Conservation (phyloP, 1,140 invertebrate genomes). For the Camponotus floridanus region DNA sequence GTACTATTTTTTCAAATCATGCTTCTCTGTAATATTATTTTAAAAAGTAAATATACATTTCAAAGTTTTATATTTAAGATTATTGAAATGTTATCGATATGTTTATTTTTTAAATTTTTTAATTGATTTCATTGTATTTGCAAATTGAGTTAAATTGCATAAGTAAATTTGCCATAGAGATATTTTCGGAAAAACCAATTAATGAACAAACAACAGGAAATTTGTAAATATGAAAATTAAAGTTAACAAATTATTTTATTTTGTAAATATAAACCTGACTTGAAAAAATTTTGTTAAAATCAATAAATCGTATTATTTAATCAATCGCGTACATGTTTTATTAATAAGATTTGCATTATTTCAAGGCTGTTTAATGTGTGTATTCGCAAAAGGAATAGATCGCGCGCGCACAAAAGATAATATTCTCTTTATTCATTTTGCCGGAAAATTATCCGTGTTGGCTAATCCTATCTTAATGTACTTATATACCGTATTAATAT, state of each 20-base stretch:
- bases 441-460: background rate
- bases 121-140: background rate
- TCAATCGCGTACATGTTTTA: background rate
- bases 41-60: background rate
- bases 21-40: background rate
- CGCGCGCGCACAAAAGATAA: too few species aligned
- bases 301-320: background rate
- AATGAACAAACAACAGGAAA: background rate
- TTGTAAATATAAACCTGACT: too few species aligned
- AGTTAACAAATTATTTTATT: too few species aligned
- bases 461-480: background rate
- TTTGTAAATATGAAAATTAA: background rate
- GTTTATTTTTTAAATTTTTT: background rate
- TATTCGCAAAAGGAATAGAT: background rate
- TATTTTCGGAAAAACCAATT: background rate
- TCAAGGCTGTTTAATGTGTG: background rate
- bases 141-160: too few species aligned
- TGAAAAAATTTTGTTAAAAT: background rate
- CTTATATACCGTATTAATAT: background rate
- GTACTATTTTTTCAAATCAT: background rate
- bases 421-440: background rate
- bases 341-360: conserved; percentile 3
- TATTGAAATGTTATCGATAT: background rate
- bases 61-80: background rate
- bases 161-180: too few species aligned